Evolutionary conservation across 1,140 invertebrate species (phyloP).

Genomic region (Ceratosolen fusciceps): DNA sequence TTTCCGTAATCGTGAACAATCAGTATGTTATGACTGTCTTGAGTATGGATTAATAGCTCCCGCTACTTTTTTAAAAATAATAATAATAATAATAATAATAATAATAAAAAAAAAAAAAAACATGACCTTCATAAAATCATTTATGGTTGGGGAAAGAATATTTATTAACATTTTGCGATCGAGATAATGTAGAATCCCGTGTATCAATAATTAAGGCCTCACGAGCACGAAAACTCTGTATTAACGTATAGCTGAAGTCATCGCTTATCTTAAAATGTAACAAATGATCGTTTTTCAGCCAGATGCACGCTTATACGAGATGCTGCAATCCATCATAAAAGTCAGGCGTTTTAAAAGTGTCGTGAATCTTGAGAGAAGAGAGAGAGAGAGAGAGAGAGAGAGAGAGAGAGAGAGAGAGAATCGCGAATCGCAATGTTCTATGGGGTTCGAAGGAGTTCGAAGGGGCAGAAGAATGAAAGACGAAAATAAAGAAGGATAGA

Average conservation of each 20-base stretch:
- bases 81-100: no score
- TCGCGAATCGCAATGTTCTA: neutral
- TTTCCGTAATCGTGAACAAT: no score
- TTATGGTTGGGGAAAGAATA: no score
- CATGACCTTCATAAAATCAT: no score
- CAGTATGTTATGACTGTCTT: no score
- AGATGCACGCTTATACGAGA: neutral
- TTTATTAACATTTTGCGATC: no score
- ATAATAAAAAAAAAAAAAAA: no score
- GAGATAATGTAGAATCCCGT: neutral
- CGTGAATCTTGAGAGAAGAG: neutral
- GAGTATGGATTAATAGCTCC: no score
- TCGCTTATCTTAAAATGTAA: neutral
- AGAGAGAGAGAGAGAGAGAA: neutral
- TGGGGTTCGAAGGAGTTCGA: no score
- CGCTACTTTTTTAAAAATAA: no score
- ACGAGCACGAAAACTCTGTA: no score
- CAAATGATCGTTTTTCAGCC: neutral
- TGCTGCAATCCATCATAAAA: slow-evolving; percentile 21
- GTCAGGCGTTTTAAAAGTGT: slow-evolving; percentile 11
- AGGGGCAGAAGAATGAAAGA: neutral
- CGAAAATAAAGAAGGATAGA: neutral
- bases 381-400: neutral
- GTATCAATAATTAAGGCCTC: no score
- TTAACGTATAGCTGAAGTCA: neutral